Base-by-base conservation (phyloP, 2,113 vertebrate species). In the rabbit (Oryctolagus cuniculus) region DNA sequence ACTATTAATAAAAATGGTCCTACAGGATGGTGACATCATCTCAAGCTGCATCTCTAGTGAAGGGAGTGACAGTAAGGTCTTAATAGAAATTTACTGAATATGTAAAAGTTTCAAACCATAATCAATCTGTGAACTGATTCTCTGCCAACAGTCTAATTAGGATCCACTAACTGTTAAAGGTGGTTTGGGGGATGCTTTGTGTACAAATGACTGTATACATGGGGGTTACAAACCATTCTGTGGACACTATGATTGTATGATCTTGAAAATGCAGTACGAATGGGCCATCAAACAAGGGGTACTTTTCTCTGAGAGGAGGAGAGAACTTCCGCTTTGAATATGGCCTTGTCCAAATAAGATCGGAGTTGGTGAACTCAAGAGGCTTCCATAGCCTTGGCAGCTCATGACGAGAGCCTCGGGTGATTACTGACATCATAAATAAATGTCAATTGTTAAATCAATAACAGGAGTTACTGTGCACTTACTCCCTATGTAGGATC, bases 191-290 rank as follows among this genome's bases (percentile, higher is more conserved):
- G 85, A 84, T 91, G 80, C 58, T 25, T 2, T 64, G 38, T 70
- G 55, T 51, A 83, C 94, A 53, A 93, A n/a, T 80, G 21, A 38
- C 89, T 49, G 44, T 31, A 44, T 83, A 55, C 3, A 3, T 69
- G 2, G 61, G 79, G 91, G 13, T 87, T 66, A 67, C 9, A 91
- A 67, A 55, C 24, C 24, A 31, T 93, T 89, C 38, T 88, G 34
- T 86, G 29, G n/a, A 67, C 29, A 82, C 51, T 80, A 58, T 87
- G 24, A 66, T 74, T 85, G 27, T 31, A 27, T 79, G n/a, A 88
- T 17, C 91, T 96, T 87, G 61, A 66, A 84, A 83, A 79, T 73
- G 53, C 73, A 94, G 17, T 17, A 58, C 55, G 8, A 58, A 44
- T 44, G 44, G 44, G 44, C 44, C 44, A 44, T 44, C 44, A 44